Conservation (phyloP, 2,888 invertebrate genomes). For the Agapetus fuscipes region DNA sequence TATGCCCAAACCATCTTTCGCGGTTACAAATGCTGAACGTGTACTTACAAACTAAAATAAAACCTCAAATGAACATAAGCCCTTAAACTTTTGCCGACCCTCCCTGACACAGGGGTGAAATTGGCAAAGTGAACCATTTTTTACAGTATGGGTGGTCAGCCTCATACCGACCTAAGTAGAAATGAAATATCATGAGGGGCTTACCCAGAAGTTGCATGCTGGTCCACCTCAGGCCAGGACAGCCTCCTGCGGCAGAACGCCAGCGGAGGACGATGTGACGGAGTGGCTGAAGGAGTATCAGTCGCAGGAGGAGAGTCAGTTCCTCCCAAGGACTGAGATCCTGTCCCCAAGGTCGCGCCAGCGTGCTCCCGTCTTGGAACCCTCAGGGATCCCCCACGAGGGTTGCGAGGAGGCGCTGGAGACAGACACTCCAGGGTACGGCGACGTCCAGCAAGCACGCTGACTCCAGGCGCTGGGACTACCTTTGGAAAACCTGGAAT, state of each 20-base stretch:
- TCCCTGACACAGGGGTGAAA: too few species aligned
- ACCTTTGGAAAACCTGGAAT: slow-evolving; percentile 60
- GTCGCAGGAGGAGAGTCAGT: slow-evolving; percentile 34
- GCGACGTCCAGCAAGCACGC: slow-evolving; percentile 41
- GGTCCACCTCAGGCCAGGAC: slow-evolving; percentile 81
- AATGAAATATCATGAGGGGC: too few species aligned
- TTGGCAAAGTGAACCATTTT: too few species aligned
- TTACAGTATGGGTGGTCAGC: too few species aligned
- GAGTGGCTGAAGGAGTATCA: slow-evolving; percentile 39
- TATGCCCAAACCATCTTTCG: too few species aligned
- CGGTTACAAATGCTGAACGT: too few species aligned
- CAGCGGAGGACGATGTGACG: slow-evolving; percentile 57
- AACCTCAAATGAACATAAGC: too few species aligned
- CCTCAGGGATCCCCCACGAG: slow-evolving; percentile 49
- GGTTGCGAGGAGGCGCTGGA: slow-evolving; percentile 38
- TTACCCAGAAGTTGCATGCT: slow-evolving; percentile 75
- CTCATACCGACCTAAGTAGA: too few species aligned
- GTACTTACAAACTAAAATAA: too few species aligned
- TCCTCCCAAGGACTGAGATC: slow-evolving; percentile 21
- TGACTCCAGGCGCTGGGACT: slow-evolving; percentile 58
- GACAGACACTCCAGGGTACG: slow-evolving; percentile 58
- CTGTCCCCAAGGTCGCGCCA: slow-evolving; percentile 25
- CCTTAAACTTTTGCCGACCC: too few species aligned
- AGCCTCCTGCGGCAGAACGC: slow-evolving; percentile 68
- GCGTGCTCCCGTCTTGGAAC: slow-evolving; percentile 39